A percentile compares a stretch with the other conserved stretches of the same genome.
phyloP scores from a whole-genome alignment of 2,113 vertebrate genomes.

The Nymphicus hollandicus region DNA sequence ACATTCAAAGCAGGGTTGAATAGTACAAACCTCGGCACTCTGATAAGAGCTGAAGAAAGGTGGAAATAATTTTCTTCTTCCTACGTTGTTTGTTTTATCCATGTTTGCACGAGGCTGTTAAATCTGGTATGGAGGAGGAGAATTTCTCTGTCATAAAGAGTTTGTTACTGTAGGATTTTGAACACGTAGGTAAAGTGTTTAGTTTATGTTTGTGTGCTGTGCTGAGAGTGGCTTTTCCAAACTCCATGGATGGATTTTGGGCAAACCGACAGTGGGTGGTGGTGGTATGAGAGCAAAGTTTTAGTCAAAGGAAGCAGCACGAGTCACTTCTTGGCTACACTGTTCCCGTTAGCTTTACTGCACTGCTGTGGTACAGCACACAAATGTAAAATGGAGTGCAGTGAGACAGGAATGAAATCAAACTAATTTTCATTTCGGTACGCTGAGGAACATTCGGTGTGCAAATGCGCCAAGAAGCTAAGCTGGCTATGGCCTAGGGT shows the following conservation, averaged over 20 bases:
- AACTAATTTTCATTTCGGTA: neutral
- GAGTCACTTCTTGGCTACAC: neutral
- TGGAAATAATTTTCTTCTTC: neutral
- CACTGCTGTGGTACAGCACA: neutral
- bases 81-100: neutral
- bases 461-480: neutral
- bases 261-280: neutral
- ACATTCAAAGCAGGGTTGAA: neutral
- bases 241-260: neutral
- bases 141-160: neutral
- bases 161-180: neutral
- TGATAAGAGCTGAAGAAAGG: neutral
- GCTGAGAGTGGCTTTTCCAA: neutral
- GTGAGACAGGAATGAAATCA: neutral
- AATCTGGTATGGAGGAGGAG: neutral
- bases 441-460: fast-evolving
- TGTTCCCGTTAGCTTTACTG: fast-evolving
- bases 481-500: neutral
- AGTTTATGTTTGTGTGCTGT: neutral
- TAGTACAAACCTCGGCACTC: neutral
- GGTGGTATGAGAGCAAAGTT: neutral
- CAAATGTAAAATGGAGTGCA: neutral
- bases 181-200: neutral
- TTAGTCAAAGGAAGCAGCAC: neutral
- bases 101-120: neutral